These are phyloP conservation scores for rat (Rattus norvegicus) DNA, from an alignment of 2,113 vertebrate species.

Conservation along the genomic window DNA sequence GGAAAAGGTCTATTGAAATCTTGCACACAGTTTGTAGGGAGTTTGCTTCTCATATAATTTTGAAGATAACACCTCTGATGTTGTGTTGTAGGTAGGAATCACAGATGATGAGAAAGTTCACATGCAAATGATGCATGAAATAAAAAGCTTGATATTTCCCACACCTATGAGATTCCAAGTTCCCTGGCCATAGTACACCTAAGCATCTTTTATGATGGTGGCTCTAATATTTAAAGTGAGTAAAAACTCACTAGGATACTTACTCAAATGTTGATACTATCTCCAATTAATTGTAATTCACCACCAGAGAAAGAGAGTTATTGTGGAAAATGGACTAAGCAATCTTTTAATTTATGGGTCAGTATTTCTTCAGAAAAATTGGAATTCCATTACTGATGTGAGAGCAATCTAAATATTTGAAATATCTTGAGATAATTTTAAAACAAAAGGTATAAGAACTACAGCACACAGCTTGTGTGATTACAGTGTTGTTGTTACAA, in stretches of 20 bases:
- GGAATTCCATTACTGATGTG: neutral
- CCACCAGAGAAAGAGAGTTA: accelerated
- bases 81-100: neutral
- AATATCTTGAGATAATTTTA: neutral
- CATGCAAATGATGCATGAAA: neutral
- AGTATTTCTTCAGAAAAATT: neutral
- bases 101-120: neutral
- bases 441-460: neutral
- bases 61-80: neutral
- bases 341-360: neutral
- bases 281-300: neutral
- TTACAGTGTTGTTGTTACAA: neutral
- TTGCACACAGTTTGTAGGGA: neutral
- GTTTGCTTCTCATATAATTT: neutral
- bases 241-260: neutral
- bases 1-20: too few species aligned
- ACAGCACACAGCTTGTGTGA: neutral
- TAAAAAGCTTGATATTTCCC: neutral
- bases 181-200: neutral
- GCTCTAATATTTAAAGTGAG: neutral
- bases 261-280: neutral
- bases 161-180: neutral
- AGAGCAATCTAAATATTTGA: neutral
- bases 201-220: neutral
- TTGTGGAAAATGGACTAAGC: accelerated